Conservation (phyloP, 2,888 invertebrate genomes). For the Sarcophaga variegata region DNA sequence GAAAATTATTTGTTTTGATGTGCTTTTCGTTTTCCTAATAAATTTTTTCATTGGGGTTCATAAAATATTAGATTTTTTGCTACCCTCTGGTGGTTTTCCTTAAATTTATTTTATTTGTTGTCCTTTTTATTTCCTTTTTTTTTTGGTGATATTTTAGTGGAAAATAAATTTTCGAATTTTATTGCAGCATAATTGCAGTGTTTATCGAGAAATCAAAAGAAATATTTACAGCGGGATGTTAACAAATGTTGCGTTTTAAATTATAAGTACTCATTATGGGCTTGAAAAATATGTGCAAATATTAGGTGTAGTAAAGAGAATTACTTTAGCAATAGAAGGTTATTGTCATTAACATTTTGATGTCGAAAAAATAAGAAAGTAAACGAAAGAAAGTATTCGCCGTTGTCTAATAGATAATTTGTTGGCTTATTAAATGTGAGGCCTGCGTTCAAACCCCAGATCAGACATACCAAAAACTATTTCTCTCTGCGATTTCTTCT, state of each 20-base stretch:
- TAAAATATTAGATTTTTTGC: not conserved
- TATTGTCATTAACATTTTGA: no score
- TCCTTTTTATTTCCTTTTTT: not conserved
- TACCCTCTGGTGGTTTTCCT: not conserved
- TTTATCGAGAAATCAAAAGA: not conserved
- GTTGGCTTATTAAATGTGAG: no score
- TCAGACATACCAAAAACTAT: no score
- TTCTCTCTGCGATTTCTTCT: no score
- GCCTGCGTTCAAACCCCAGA: no score
- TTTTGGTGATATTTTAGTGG: not conserved
- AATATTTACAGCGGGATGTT: not conserved
- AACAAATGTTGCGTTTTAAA: not conserved
- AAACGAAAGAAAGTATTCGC: no score
- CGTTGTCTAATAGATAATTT: no score
- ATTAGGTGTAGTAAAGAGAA: no score
- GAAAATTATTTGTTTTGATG: constrained; percentile 34
- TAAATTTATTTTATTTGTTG: not conserved
- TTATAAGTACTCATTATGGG: no score
- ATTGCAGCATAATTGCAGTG: not conserved
- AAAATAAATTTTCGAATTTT: not conserved
- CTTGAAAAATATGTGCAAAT: no score
- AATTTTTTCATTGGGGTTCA: not conserved
- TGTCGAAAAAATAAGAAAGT: no score
- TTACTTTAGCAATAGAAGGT: no score
- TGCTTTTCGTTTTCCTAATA: not conserved